Conservation (phyloP, 2,797 vertebrate genomes). For the Poecilia velifera region DNA sequence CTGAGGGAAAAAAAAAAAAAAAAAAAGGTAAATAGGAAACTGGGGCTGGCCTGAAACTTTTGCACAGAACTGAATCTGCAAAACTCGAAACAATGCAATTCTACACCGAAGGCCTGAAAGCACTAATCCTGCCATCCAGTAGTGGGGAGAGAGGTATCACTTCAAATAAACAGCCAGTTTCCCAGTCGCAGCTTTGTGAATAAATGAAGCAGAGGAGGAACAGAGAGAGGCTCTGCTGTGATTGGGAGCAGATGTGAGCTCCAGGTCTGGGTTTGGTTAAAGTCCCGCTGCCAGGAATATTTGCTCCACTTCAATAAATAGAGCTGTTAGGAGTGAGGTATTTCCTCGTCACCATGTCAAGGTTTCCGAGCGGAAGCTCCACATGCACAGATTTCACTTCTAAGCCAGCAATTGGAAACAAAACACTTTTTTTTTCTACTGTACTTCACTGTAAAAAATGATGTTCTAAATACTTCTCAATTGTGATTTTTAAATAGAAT, state of each 20-base stretch:
- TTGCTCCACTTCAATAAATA: constrained; percentile 84
- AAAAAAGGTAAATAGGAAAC: background rate
- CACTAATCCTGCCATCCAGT: constrained; percentile 69
- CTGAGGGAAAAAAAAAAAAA: background rate
- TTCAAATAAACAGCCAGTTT: constrained; percentile 84
- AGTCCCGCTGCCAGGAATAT: constrained; percentile 81
- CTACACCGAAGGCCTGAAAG: constrained; percentile 62
- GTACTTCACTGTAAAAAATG: background rate
- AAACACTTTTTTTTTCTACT: constrained; percentile 26
- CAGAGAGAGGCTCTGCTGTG: constrained; percentile 72
- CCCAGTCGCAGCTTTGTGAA: constrained; percentile 73
- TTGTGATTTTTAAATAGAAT: background rate
- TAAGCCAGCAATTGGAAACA: constrained; percentile 27
- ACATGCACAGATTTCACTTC: constrained; percentile 55
- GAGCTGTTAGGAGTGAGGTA: constrained; percentile 79
- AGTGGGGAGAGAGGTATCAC: constrained; percentile 80
- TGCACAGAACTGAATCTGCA: background rate
- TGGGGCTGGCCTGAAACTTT: background rate
- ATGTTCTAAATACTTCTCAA: background rate
- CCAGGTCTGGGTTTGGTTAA: constrained; percentile 81
- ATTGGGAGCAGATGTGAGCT: constrained; percentile 83
- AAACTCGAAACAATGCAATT: constrained; percentile 21
- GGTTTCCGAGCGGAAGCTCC: constrained; percentile 72
- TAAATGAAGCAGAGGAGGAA: constrained; percentile 77
- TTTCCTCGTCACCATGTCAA: constrained; percentile 80